Evolutionary conservation across 2,797 vertebrate genomes (phyloP), one percentile per base, ranked within the genome.

Genomic region (Microchirus variegatus): DNA sequence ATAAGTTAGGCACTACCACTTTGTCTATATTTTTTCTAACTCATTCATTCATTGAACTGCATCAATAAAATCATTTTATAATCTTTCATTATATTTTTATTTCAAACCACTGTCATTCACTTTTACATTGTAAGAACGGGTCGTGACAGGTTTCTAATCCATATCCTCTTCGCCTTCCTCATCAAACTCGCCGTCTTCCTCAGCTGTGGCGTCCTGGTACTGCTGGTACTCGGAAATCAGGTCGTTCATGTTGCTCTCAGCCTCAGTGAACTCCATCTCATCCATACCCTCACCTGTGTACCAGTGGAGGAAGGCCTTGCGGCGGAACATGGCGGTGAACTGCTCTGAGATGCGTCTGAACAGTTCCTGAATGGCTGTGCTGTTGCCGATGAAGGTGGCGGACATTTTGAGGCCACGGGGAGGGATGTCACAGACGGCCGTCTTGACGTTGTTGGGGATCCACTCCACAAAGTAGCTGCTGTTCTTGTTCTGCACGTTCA

Each of bases 211-310:
- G 1, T 96, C 95, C 81, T 96, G 95, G 88, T 96, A 96, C 86
- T 96, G 95, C 88, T 96, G 95, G 85, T 96, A 96, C 75, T 96
- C 95, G 0, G 95, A 96, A 57, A 96, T 95, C 87, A 96, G 91
- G 90, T 96, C 95, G 15, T 96, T 96, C 95, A 96, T 96, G 89
- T 96, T 96, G 93, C 96, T 98, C 87, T 98, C 96, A 0, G 96
- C 97, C 78, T 98, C 96, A 0, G 95, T 97, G 90, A 97, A 97
- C 92, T 94, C 93, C 89, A 96, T 96, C 85, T 96, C 95, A 0
- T 96, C 95, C 95, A 96, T 95, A 5, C 95, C 95, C 78, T 96
- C 95, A 83, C 92, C 92, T 0, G 91, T 93, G 88, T 93, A 94
- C 93, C 92, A 93, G 73, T 94, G 93, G 45, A 94, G 83, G 87